Evolutionary conservation across 2,888 invertebrate species (phyloP).

Genomic region (Plutella xylostella): DNA sequence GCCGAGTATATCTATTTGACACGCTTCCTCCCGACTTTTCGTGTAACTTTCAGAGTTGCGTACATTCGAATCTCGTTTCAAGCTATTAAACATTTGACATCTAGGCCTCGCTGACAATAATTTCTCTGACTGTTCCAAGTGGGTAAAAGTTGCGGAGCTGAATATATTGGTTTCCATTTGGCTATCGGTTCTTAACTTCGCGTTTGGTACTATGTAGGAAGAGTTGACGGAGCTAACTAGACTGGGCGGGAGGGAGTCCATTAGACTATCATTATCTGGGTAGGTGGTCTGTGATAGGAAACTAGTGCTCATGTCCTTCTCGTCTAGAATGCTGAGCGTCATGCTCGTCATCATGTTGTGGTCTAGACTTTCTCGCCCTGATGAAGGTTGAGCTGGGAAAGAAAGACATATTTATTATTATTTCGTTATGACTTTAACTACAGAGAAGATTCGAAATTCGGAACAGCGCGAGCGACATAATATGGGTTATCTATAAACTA

Average conservation of each 20-base stretch:
- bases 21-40: conserved; percentile 49
- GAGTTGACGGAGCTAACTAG: conserved; percentile 60
- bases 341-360: conserved; percentile 64
- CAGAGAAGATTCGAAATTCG: too few relatives aligned
- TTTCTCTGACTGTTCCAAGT: conserved; percentile 51
- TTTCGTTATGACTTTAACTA: too few relatives aligned
- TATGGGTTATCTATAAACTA: too few relatives aligned
- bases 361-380: conserved; percentile 53
- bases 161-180: conserved; percentile 44
- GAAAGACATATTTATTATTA: too few relatives aligned
- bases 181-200: conserved; percentile 33
- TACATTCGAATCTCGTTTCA: conserved; percentile 40
- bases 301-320: conserved; percentile 65
- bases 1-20: conserved; percentile 43
- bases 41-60: conserved; percentile 53
- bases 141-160: conserved; percentile 57
- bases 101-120: conserved; percentile 48
- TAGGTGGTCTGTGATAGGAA: conserved; percentile 62
- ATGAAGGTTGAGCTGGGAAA: conserved; percentile 31
- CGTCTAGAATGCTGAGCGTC: conserved; percentile 62
- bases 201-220: conserved; percentile 45
- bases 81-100: conserved; percentile 41
- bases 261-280: conserved; percentile 57
- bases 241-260: conserved; percentile 58
- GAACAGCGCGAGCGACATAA: too few relatives aligned